Conservation (phyloP, 2,888 invertebrate species). For the Lithophane semibrunnea region DNA sequence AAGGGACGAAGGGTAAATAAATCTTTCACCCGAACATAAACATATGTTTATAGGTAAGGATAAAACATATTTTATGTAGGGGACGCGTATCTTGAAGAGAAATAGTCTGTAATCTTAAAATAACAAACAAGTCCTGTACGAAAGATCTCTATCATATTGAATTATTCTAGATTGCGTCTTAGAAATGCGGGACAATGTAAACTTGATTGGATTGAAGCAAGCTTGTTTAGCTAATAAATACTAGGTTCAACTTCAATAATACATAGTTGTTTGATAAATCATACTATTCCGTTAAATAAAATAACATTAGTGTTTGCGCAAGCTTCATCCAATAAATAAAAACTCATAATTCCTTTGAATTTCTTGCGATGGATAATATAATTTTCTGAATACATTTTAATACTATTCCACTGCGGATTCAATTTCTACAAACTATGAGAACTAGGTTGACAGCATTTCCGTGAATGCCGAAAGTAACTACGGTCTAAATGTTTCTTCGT, state of each 20-base stretch:
- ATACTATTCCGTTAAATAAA: constrained; percentile 4
- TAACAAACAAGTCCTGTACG: constrained; percentile 20
- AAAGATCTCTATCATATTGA: constrained; percentile 8
- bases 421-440: constrained; percentile 26
- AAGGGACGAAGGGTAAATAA: constrained; percentile 3
- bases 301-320: background rate
- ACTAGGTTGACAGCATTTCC: constrained; percentile 45
- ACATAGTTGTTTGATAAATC: background rate
- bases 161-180: constrained; percentile 34
- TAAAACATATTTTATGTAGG: constrained; percentile 13
- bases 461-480: constrained; percentile 22
- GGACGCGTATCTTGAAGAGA: constrained; percentile 14
- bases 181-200: constrained; percentile 38
- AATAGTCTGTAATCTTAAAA: constrained; percentile 44
- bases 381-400: constrained; percentile 36
- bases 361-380: constrained; percentile 18
- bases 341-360: constrained; percentile 25
- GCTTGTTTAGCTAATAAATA: constrained; percentile 13
- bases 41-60: constrained; percentile 8
- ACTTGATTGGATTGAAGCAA: constrained; percentile 39
- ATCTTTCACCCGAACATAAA: constrained; percentile 9
- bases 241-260: background rate
- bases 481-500: constrained; percentile 23
- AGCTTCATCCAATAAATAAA: constrained; percentile 31
- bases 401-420: constrained; percentile 28